Conservation (phyloP, 2,113 vertebrate species). For the Myxocyprinus asiaticus region DNA sequence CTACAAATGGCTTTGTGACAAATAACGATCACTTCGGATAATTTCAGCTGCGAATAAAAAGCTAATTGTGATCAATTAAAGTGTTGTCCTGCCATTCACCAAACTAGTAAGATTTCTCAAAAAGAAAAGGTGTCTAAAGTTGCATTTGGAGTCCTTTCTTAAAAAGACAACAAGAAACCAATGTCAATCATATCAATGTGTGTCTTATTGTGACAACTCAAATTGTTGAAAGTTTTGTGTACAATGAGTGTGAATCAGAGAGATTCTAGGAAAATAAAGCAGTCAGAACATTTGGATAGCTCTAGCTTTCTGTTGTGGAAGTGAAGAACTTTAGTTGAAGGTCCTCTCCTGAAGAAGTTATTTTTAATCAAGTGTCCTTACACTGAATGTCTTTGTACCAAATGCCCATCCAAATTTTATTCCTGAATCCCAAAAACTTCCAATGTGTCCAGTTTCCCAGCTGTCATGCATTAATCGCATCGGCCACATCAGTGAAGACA, state of each 20-base stretch:
- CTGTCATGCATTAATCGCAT: conserved; percentile 87
- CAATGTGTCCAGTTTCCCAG: conserved; percentile 16
- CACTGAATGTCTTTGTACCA: not conserved
- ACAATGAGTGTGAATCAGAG: not conserved
- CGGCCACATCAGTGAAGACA: conserved; percentile 94
- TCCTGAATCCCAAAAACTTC: not conserved
- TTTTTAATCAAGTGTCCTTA: not conserved
- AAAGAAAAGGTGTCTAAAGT: too few species aligned
- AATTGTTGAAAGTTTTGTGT: too few species aligned
- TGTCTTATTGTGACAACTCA: too few species aligned
- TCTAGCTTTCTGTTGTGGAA: too few species aligned
- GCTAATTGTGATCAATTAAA: not conserved
- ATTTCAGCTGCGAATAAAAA: conserved; percentile 6
- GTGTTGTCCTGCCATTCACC: too few species aligned
- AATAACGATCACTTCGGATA: not conserved
- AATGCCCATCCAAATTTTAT: not conserved
- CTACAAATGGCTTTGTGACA: too few species aligned
- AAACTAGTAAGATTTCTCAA: not conserved
- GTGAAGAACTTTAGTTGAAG: too few species aligned
- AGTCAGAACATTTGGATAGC: not conserved
- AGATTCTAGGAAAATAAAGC: not conserved
- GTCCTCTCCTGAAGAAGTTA: too few species aligned
- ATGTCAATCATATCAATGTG: too few species aligned
- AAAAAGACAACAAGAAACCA: too few species aligned
- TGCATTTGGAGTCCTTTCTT: too few species aligned